phyloP scores from a whole-genome alignment of 2,113 vertebrate genomes.

The Phyllopteryx taeniolatus region DNA sequence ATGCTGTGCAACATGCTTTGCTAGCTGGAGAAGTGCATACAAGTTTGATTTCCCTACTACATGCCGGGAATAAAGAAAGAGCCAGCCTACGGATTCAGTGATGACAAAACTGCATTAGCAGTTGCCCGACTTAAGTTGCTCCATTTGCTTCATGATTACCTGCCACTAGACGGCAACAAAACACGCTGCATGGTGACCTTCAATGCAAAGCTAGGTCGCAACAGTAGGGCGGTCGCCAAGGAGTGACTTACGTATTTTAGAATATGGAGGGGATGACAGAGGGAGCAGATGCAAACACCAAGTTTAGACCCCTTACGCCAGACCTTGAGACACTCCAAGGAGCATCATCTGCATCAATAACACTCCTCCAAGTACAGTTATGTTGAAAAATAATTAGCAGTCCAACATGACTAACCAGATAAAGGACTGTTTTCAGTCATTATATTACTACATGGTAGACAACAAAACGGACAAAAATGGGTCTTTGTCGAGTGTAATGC shows the following conservation, averaged over 20 bases:
- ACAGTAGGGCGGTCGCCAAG: conserved; percentile 3
- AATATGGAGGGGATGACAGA: conserved; percentile 25
- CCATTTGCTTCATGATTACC: conserved; percentile 7
- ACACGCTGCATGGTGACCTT: conserved; percentile 2
- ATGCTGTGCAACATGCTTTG: conserved; percentile 24
- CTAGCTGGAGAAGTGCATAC: conserved; percentile 50
- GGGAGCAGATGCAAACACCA: conserved; percentile 20
- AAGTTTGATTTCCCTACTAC: conserved; percentile 25
- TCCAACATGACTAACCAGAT: conserved; percentile 13
- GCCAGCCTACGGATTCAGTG: background rate
- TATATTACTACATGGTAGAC: too few species aligned
- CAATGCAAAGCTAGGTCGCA: conserved; percentile 13
- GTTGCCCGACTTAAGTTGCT: background rate
- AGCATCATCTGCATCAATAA: conserved; percentile 64
- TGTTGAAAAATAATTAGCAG: conserved; percentile 8
- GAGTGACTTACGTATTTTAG: conserved; percentile 26
- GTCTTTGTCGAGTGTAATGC: background rate
- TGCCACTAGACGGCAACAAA: background rate
- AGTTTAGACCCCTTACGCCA: conserved; percentile 36
- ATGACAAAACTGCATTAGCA: background rate
- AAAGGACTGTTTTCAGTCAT: background rate
- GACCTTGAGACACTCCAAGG: conserved; percentile 46
- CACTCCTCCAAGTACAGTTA: conserved; percentile 10
- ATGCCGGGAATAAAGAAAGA: conserved; percentile 1
- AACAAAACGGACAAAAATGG: too few species aligned